Conservation (phyloP, 2,113 vertebrate genomes). For the Rhabdomys dilectus region DNA sequence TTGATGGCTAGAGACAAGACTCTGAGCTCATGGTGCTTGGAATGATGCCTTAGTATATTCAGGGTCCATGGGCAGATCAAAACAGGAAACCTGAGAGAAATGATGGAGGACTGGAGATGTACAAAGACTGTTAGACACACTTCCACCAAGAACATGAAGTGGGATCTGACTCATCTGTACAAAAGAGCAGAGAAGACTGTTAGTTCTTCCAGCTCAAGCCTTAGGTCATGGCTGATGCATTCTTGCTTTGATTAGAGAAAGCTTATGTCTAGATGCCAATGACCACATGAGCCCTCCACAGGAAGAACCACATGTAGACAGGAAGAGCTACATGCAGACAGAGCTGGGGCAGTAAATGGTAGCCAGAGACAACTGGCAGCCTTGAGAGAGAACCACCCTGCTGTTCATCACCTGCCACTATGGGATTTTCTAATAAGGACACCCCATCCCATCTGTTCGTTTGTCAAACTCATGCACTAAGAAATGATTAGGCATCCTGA, state of each 20-base stretch:
- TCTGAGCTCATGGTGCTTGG: neutral
- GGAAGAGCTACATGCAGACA: neutral
- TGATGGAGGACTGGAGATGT: neutral
- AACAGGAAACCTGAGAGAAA: neutral
- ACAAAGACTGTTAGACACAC: neutral
- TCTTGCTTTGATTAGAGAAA: neutral
- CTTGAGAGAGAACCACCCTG: neutral
- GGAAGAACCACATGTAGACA: neutral
- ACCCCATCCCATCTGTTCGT: neutral
- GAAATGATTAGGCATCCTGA: neutral
- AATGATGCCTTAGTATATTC: neutral
- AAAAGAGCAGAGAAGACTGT: neutral
- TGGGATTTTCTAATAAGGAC: neutral
- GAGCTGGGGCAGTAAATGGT: neutral
- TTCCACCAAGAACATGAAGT: neutral
- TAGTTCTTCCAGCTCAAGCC: neutral
- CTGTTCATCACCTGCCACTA: neutral
- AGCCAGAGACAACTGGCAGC: neutral
- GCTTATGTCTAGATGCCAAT: neutral
- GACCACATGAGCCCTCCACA: neutral
- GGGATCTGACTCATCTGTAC: neutral
- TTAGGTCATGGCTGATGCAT: neutral
- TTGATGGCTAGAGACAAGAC: neutral
- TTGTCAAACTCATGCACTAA: neutral
- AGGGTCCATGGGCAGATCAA: neutral